Base-by-base conservation (phyloP, 2,113 vertebrate species). In the Phalacrocorax aristotelis region DNA sequence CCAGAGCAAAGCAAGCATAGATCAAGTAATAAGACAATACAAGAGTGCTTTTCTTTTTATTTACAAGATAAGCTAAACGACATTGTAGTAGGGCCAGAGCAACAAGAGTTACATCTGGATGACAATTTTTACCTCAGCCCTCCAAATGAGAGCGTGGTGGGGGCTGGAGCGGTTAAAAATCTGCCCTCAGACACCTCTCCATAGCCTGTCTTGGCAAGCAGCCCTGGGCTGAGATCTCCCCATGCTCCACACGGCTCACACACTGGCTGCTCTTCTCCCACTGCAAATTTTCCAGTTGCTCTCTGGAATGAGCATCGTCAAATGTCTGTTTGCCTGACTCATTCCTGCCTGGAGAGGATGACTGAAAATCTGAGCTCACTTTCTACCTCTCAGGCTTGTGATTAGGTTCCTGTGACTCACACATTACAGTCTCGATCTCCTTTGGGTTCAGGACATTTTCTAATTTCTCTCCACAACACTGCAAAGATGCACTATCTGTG, bases 321-420 rank as follows among this genome's bases (percentile, higher is more conserved):
- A 89, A 72, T 15, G 75, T 91, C 89, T 82, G 36, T 69, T 87
- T 5, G 36, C 84, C 93, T 95, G 94, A 95, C 78, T 95, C 96
- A 95, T 27, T 85, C 51, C 81, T 89, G 89, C 95, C 89, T 93
- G 89, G 87, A 85, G 87, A 93, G 74, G 27, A 38, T 48, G 89
- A 82, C 29, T 91, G 58, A 58, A 79, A 42, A 66, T 72, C 93
- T 38, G 62, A 90, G 70, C 78, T 91, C 65, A 13, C 62, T 95
- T 93, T 97, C 87, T 82, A 49, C 84, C 83, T 91, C 91, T 93
- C 0, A 0, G 89, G 83, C 44, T 81, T 72, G 57, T 58, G 69
- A 27, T 4, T 30, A 57, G 90, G 84, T 72, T 95, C 89, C 94
- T 89, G 78, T 97, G 96, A 97, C 84, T 97, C 95, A 93, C 84